A percentile compares a stretch with the other conserved stretches of the same genome.
phyloP scores from a whole-genome alignment of 2,888 invertebrate genomes.

The Abrostola triplasia region DNA sequence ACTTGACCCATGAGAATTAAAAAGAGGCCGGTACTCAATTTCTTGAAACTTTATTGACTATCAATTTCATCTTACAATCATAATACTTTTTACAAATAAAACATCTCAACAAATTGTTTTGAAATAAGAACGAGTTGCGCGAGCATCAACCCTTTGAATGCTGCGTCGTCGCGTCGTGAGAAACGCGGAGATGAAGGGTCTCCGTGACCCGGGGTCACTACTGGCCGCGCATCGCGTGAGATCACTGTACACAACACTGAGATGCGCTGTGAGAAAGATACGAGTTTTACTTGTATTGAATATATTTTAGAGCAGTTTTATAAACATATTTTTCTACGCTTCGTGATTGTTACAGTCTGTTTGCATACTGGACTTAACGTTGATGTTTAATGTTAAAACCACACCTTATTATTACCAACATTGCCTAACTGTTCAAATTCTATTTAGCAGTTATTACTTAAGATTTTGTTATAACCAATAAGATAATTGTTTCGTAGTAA shows the following conservation, averaged over 20 bases:
- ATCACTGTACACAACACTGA: conserved; percentile 19
- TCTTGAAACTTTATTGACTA: conserved; percentile 6
- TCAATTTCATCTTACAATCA: conserved; percentile 17
- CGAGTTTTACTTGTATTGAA: conserved; percentile 7
- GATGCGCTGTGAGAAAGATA: conserved; percentile 16
- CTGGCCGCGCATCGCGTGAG: conserved; percentile 46
- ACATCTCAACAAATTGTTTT: background rate
- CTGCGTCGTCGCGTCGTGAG: conserved; percentile 71
- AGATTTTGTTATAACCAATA: too few species aligned
- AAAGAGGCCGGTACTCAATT: background rate
- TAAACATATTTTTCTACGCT: background rate
- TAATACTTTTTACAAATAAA: background rate
- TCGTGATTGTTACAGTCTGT: too few species aligned
- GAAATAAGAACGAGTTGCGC: conserved; percentile 47
- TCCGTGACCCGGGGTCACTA: conserved; percentile 74
- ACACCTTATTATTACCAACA: too few species aligned
- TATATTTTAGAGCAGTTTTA: background rate
- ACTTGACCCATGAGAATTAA: background rate
- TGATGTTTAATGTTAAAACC: too few species aligned
- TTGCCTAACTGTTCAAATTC: too few species aligned
- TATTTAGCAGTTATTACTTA: too few species aligned
- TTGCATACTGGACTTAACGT: too few species aligned
- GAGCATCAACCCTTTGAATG: conserved; percentile 68
- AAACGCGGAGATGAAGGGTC: conserved; percentile 69
- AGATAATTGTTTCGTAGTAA: too few species aligned